phyloP scores from a whole-genome alignment of 2,797 vertebrate species.

The Chromis chromis region DNA sequence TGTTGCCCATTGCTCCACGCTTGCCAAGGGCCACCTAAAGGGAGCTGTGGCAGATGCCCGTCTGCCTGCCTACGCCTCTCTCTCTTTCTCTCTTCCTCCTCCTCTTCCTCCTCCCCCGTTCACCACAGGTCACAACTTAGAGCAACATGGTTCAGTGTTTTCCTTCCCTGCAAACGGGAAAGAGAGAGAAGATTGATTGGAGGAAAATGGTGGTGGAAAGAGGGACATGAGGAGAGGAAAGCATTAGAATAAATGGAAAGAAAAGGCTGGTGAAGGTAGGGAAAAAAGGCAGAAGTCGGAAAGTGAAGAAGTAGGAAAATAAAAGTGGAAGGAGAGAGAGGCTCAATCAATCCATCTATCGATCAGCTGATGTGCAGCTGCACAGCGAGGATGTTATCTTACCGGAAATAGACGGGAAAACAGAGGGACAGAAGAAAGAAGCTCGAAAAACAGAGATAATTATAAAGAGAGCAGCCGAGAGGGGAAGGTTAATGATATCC shows the following conservation, averaged over 20 bases:
- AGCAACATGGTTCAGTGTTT: constrained; percentile 75
- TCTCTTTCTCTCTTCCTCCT: constrained; percentile 37
- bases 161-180: constrained; percentile 60
- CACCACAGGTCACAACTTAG: constrained; percentile 70
- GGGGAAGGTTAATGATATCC: constrained; percentile 70
- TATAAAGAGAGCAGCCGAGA: constrained; percentile 39
- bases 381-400: constrained; percentile 56
- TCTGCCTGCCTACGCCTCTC: constrained; percentile 28
- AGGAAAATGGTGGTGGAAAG: constrained; percentile 23
- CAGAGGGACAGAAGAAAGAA: constrained; percentile 32
- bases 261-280: background rate
- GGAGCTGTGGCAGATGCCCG: constrained; percentile 58
- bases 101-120: constrained; percentile 71
- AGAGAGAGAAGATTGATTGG: constrained; percentile 25
- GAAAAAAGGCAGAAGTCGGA: constrained; percentile 20
- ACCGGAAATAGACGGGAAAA: constrained; percentile 51
- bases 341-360: constrained; percentile 63
- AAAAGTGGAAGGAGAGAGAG: constrained; percentile 38
- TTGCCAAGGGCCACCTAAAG: constrained; percentile 43
- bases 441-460: constrained; percentile 52
- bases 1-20: constrained; percentile 93
- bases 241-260: constrained; percentile 4
- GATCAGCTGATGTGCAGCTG: constrained; percentile 57
- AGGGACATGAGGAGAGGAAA: constrained; percentile 22
- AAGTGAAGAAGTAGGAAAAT: constrained; percentile 25